Base-by-base conservation (phyloP, 2,113 vertebrate genomes). In the Pimephales promelas region DNA sequence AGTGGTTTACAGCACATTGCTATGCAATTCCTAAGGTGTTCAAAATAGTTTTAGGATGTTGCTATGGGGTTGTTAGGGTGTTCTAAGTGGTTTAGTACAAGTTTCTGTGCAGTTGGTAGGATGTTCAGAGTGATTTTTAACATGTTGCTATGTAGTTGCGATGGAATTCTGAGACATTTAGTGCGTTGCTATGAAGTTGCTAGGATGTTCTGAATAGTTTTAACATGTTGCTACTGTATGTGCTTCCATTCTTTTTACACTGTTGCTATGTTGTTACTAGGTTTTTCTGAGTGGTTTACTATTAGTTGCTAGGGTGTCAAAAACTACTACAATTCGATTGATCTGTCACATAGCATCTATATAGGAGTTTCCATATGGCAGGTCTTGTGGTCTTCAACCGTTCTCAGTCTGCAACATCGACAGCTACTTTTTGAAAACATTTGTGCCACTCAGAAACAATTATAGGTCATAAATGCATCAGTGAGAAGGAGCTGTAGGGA, bases 401-500 rank as follows among this genome's bases (percentile, higher is more conserved):
- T 14, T 34, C 28, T 74, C 49, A 11, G 49, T 22, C 73, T 36
- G 3, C 75, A 10, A 56, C 54, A 61, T 31, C 45, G 77, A 79
- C 40, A 49, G 56, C 56, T 79, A 43, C 76, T 79, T 28, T 28
- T 28, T 79, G 76, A 36, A 79, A 45, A 79, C 56, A 59, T 79
- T 47, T 79, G 77, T 43, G n/a, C 24, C 10, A 5, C 77, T 64
- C 57, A 31, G 59, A 79, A 79, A 47, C 77, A 47, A 79, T 62
- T 79, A 79, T 10, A 79, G 77, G 22, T 64, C 77, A 64, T 79
- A 79, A 47, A 74, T 10, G 54, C 54, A 61, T 83, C 13, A 62
- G 26, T n/a, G 45, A 40, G 22, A 13, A 74, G 40, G 54, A 57
- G 68, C 24, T 78, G 40, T 22, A 6, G n/a, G 54, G 62, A 82